Base-by-base conservation (phyloP, 1,140 invertebrate species). In the Apis cerana region DNA sequence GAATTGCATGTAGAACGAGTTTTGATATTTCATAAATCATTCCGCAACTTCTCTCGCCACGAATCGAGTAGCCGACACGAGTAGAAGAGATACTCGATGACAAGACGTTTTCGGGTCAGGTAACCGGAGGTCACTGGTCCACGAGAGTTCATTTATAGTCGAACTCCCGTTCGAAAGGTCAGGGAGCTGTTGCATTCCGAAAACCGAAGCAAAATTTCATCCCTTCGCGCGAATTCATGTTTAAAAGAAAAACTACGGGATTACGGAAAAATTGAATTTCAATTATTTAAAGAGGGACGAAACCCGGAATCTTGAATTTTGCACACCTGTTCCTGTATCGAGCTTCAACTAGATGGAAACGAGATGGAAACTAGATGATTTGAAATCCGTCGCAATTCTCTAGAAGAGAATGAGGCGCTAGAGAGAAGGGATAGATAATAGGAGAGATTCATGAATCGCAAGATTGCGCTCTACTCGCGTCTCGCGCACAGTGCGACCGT, bases 21-120 rank as follows among this genome's bases (percentile, higher is more conserved):
- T 59, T 2, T 11, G 59, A 33, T 54, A 56, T 80, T 80, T 65
- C n/a, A 75, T 75, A 61, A 80, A 75, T 61, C 43, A 56, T 54
- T 54, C 23, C 15, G 11, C 27, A 15, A 13, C 23, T 27, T 59
- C 43, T 8, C 58, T 52, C 23, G 7, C n/a, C 19, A 50, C 27
- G 23, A 43, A 61, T 62, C 7, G 19, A 48, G n/a, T n/a, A n/a
- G 61, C n/a, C 62, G 33, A 75, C n/a, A 54, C 17, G 21, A 12
- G 27, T 33, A 33, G 21, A 13, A 21, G 56, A 65, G 69, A 56
- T 19, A 27, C 33, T 59, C 9, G 27, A 27, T 48, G 54, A 61
- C 56, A 33, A 85, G 82, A 83, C 81, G 80, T 81, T 88, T 87
- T 84, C 88, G 87, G 86, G 88, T 84, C 89, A 88, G 87, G 81